Evolutionary conservation across 2,888 invertebrate species (phyloP), one percentile per base, ranked within the genome.

Genomic region (Dinocampus coccinellae): DNA sequence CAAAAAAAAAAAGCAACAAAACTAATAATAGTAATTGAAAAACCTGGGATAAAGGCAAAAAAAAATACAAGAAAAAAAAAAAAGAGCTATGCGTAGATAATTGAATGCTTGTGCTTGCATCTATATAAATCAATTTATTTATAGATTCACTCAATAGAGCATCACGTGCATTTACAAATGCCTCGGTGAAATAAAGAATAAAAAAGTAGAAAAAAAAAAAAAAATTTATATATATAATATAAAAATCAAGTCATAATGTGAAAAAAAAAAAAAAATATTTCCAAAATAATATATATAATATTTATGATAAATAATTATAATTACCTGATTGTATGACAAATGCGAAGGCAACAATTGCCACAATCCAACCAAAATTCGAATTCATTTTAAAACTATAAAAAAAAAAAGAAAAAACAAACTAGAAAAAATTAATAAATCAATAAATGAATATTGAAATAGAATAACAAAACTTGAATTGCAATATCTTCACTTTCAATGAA

Each of bases 241-340:
- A 39, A 9, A 39, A 9, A 53, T 29, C 7, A 13, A 57, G n/a
- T 39, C 39, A 16, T n/a, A 34, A 4, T 16, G 3, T 9, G 6
- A 42, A 24, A 47, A 33, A 60, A 66, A 53, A 61, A 29, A 33
- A n/a, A n/a, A n/a, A n/a, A n/a, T n/a, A n/a, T n/a, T n/a, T n/a
- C n/a, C 11, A 34, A 16, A 22, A 61, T 24, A 55, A 55, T 36
- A 52, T 52, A 33, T 39, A 70, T 24, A 29, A 61, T 33, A 20
- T 29, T 7, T 57, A 24, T 29, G 3, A 24, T 22, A 3, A n/a
- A 53, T 3, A 29, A 68, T 53, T 3, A 42, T 55, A 70, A 70
- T 75, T 47, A 77, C 77, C 74, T 67, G 77, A 62, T 60, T 77
- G 76, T 22, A 77, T 29, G 65, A 74, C 57, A 20, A 69, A 64